Evolutionary conservation across 2,888 invertebrate species (phyloP).

Genomic region (Eupelmus urozonus): DNA sequence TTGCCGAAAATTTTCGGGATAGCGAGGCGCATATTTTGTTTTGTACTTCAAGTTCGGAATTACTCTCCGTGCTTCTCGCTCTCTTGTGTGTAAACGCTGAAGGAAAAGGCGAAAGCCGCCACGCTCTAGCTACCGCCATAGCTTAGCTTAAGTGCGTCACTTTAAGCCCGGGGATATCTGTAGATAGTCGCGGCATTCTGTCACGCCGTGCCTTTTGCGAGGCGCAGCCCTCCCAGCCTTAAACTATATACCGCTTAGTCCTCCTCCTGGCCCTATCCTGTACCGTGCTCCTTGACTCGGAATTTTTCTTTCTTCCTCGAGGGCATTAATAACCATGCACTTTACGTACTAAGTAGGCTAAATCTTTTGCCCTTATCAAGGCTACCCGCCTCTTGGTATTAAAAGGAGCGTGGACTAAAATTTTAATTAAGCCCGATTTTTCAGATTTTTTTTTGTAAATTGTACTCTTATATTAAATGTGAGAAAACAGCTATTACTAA

Average conservation of each 20-base stretch:
- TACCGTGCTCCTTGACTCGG: neutral
- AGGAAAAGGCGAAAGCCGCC: neutral
- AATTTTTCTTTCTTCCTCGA: conserved; percentile 10
- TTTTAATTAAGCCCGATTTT: neutral
- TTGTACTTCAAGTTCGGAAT: neutral
- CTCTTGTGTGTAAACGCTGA: neutral
- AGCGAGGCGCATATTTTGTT: too few species aligned
- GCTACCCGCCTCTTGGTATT: neutral
- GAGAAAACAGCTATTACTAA: too few species aligned
- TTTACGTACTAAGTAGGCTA: conserved; percentile 12
- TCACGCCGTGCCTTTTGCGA: conserved; percentile 53
- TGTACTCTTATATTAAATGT: too few species aligned
- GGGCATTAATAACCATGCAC: conserved; percentile 13
- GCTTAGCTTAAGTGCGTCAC: conserved; percentile 70
- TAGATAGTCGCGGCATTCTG: conserved; percentile 62
- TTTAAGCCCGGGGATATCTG: conserved; percentile 68
- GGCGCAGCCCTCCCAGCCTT: neutral
- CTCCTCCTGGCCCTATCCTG: neutral
- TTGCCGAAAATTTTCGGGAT: conserved; percentile 20
- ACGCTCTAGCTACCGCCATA: conserved; percentile 48
- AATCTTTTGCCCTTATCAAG: conserved; percentile 15
- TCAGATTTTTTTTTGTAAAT: too few species aligned
- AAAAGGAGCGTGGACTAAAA: neutral
- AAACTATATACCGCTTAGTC: conserved; percentile 10
- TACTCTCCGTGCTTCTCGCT: neutral